phyloP scores from a whole-genome alignment of 1,140 invertebrate species.

The Whitmania pigra region DNA sequence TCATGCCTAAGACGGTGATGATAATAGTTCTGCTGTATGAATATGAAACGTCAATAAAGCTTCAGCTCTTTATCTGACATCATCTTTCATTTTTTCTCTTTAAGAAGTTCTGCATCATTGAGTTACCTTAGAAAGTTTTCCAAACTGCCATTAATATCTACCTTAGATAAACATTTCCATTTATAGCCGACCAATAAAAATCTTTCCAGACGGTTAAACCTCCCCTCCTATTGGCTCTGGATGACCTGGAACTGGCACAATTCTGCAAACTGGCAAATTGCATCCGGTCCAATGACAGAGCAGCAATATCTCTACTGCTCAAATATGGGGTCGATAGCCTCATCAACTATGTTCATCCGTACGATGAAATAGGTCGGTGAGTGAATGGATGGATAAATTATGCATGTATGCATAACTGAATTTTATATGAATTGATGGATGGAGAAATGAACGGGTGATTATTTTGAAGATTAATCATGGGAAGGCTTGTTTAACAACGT shows the following conservation, averaged over 20 bases:
- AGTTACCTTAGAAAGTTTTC: background rate
- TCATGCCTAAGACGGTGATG: background rate
- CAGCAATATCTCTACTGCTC: slow-evolving; percentile 38
- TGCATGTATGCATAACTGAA: too few species aligned
- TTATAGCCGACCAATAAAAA: too few species aligned
- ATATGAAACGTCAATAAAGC: background rate
- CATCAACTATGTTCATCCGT: slow-evolving; percentile 42
- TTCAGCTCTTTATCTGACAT: too few species aligned
- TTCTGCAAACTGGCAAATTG: slow-evolving; percentile 43
- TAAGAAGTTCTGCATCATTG: background rate
- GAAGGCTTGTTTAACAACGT: too few species aligned
- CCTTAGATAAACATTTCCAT: too few species aligned
- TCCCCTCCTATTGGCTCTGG: slow-evolving; percentile 4
- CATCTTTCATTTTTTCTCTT: background rate
- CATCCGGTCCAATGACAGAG: slow-evolving; percentile 36
- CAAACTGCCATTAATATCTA: too few species aligned
- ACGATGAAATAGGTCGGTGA: slow-evolving; percentile 27
- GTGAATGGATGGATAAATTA: too few species aligned
- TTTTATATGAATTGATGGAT: too few species aligned
- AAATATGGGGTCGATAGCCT: slow-evolving; percentile 38
- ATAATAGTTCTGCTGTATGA: background rate
- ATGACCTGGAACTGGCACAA: slow-evolving; percentile 36
- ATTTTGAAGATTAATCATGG: too few species aligned
- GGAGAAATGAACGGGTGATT: too few species aligned
- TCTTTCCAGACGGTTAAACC: too few species aligned